Conservation (phyloP, 2,113 vertebrate species). For the Hypomesus transpacificus region DNA sequence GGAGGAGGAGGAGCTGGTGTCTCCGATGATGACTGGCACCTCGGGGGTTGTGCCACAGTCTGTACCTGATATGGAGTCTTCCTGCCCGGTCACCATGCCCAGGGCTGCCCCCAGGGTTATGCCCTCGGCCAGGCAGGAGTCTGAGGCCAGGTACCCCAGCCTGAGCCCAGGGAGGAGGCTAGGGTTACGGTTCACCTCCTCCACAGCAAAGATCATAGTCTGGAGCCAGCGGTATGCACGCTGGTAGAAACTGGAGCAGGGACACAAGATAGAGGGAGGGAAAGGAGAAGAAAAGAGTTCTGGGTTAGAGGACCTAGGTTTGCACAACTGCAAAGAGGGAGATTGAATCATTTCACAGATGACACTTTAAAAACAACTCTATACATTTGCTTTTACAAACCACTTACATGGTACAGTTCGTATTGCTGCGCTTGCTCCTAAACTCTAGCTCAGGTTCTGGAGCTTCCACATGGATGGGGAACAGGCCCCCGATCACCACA, state of each 20-base stretch:
- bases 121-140: conserved; percentile 57
- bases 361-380: neutral
- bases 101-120: conserved; percentile 53
- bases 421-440: conserved; percentile 11
- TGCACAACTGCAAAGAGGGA: neutral
- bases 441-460: conserved; percentile 49
- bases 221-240: conserved; percentile 51
- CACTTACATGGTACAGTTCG: conserved; percentile 41
- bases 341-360: neutral
- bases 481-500: conserved; percentile 54
- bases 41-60: conserved; percentile 27
- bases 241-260: conserved; percentile 47
- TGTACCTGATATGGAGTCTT: conserved; percentile 20
- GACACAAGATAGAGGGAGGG: neutral
- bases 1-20: conserved; percentile 46
- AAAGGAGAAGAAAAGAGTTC: neutral
- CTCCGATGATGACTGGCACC: conserved; percentile 54
- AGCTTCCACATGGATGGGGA: conserved; percentile 51
- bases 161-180: conserved; percentile 50
- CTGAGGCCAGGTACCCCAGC: conserved; percentile 54
- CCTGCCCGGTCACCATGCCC: conserved; percentile 42
- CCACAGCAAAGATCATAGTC: conserved; percentile 55
- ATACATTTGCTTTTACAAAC: neutral
- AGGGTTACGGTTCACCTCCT: conserved; percentile 59
- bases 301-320: neutral